Evolutionary conservation across 2,113 vertebrate species (phyloP), one percentile per base, ranked within the genome.

Genomic region (Labeo rohita): DNA sequence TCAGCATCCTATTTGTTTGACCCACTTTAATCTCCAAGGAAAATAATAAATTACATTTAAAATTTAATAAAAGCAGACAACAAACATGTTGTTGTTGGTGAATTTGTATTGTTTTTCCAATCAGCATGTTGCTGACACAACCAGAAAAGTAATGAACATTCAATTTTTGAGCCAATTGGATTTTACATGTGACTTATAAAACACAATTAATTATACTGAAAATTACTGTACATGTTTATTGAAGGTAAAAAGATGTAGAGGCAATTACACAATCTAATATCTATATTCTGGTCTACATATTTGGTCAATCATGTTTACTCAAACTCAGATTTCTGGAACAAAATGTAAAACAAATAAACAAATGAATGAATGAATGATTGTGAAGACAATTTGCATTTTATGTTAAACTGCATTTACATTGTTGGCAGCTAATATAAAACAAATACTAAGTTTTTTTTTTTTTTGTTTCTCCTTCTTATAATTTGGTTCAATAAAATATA

Each of bases 1-100:
- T 74, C 63, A n/a, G 68, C 43, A 12, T 61, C 52, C 54, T 50
- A 36, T 79, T 74, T 86, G 85, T 87, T 54, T 84, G 80, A 82
- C 68, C 70, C 45, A 82, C 77, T 81, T 81, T 47, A 63, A 68
- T 68, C 80, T 34, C 13, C 39, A 49, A 36, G 56, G 16, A 61
- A 80, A 73, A 45, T 23, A 15, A 59, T 56, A 72, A 59, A 85
- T 78, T 45, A 50, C 56, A 47, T 81, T 81, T 66, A 21, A n/a
- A 43, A 61, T 45, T 23, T 13, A 21, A 39, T 13, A 43, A 63
- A 39, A 63, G 15, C 23, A 79, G 18, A 72, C 47, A 77, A 49
- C 72, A 50, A 7, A 70, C 18, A 6, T 80, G 39, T 43, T 80
- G 77, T 11, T 21, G 6, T 50, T 76, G 73, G 47, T 4, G n/a